These are phyloP conservation scores for Gonocerus acuteangulatus DNA, from an alignment of 2,888 invertebrate species.

Conservation along the genomic window DNA sequence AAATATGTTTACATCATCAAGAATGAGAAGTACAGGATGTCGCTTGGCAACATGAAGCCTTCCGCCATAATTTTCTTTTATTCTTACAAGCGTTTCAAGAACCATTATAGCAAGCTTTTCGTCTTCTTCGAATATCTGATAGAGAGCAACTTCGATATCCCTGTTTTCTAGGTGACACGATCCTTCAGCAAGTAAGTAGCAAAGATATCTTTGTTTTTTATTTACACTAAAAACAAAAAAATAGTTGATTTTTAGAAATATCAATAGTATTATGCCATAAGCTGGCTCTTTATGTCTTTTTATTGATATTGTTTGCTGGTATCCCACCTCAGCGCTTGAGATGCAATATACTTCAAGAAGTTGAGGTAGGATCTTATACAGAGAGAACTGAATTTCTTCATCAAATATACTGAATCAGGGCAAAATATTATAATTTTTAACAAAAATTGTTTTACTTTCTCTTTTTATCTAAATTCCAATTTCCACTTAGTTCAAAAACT, in stretches of 20 bases:
- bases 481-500: no score
- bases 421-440: no score
- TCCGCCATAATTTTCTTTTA: constrained; percentile 24
- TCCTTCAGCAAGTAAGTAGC: constrained; percentile 45
- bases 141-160: constrained; percentile 45
- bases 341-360: no score
- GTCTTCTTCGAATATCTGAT: constrained; percentile 42
- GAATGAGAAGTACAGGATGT: constrained; percentile 56
- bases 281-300: no score
- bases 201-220: constrained; percentile 43
- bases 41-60: constrained; percentile 47
- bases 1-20: constrained; percentile 54
- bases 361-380: no score
- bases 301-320: no score
- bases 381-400: no score
- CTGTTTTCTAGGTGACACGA: constrained; percentile 42
- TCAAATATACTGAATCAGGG: no score
- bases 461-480: no score
- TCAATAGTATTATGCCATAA: no score
- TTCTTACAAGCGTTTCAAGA: constrained; percentile 5
- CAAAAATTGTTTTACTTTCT: no score
- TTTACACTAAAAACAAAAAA: constrained; percentile 40
- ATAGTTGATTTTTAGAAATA: background rate
- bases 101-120: constrained; percentile 10
- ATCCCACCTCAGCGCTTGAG: no score